These are phyloP conservation scores for Scytalopus superciliaris DNA, from an alignment of 2,113 vertebrate species.

Conservation along the genomic window DNA sequence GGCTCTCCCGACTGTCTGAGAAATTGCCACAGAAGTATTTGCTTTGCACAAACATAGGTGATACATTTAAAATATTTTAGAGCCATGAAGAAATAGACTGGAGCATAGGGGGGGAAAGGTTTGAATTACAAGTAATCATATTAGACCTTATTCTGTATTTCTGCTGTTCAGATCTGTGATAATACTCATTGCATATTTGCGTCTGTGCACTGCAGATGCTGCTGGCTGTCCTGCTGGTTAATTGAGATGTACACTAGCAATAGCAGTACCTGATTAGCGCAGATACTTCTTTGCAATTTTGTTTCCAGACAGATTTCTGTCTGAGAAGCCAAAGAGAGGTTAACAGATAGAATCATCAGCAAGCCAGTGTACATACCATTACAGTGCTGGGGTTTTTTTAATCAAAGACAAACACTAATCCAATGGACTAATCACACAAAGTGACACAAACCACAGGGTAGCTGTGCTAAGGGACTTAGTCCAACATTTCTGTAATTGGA, in stretches of 20 bases:
- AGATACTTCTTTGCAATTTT: not conserved
- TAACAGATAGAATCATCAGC: not conserved
- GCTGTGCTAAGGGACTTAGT: not conserved
- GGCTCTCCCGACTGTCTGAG: not conserved
- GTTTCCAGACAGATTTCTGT: not conserved
- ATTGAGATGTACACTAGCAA: not conserved
- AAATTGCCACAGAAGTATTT: not conserved
- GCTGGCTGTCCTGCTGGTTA: not conserved
- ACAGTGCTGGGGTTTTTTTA: not conserved
- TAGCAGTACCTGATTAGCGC: not conserved
- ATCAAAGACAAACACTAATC: slow-evolving; percentile 15
- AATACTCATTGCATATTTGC: not conserved
- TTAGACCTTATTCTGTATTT: not conserved
- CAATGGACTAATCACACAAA: not conserved
- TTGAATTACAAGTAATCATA: not conserved
- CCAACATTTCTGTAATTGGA: not conserved
- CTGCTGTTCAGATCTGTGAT: not conserved
- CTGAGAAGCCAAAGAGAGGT: not conserved
- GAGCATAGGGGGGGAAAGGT: not conserved
- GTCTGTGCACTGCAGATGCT: not conserved
- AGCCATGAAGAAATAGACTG: not conserved
- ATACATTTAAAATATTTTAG: not conserved
- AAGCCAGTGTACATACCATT: not conserved
- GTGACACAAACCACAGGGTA: not conserved
- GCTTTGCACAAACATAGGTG: not conserved